phyloP scores from a whole-genome alignment of 2,113 vertebrate genomes.

The Cephalopterus ornatus region DNA sequence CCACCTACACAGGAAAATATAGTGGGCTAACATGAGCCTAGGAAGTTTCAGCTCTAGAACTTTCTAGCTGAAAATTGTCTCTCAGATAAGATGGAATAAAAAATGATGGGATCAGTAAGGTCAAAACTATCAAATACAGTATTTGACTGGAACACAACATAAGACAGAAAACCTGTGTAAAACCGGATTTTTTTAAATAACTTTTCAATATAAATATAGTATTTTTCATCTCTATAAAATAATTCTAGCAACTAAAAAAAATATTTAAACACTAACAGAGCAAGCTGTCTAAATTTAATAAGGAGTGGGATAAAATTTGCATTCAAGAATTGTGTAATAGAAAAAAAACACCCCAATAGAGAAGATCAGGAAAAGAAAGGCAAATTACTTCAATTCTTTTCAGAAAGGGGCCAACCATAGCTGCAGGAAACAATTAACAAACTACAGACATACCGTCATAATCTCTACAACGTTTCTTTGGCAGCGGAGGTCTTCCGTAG shows the following conservation, averaged over 20 bases:
- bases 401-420: not conserved
- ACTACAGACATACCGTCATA: constrained; percentile 85
- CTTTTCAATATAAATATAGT: not conserved
- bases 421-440: not conserved
- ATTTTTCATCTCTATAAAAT: not conserved
- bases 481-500: constrained; percentile 84
- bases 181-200: rapidly evolving
- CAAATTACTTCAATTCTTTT: not conserved
- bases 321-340: not conserved
- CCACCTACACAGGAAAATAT: not conserved
- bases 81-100: not conserved
- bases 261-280: not conserved
- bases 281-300: not conserved
- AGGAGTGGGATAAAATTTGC: not conserved
- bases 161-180: not conserved
- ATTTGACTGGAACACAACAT: not conserved
- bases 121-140: not conserved
- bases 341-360: not conserved
- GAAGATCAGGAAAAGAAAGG: not conserved
- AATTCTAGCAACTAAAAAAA: not conserved
- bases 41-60: not conserved
- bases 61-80: not conserved
- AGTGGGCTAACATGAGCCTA: not conserved
- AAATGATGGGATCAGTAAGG: not conserved
- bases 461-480: constrained; percentile 93